These are phyloP conservation scores for Calliopsis andreniformis DNA, from an alignment of 1,140 invertebrate genomes.

Conservation along the genomic window DNA sequence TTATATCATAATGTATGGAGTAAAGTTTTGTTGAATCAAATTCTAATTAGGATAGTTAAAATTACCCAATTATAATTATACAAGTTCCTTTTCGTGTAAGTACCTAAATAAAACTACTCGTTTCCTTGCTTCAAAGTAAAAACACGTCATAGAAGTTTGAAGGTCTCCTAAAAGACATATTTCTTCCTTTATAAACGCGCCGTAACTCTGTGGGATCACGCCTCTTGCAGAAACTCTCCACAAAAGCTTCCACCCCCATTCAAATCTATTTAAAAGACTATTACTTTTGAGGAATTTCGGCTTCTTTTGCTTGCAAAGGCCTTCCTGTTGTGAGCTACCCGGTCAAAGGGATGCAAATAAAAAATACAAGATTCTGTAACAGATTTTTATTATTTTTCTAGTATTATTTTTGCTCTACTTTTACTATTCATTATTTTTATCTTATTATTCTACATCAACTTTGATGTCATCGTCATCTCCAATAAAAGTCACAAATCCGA, in stretches of 20 bases:
- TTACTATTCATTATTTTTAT: no score
- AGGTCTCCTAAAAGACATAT: neutral
- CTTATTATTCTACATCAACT: neutral
- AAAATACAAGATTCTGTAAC: no score
- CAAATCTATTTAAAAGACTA: slow-evolving; percentile 7
- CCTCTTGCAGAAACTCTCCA: neutral
- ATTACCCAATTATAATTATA: no score
- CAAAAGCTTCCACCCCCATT: neutral
- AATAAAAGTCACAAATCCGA: neutral
- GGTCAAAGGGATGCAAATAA: neutral
- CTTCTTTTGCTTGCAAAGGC: neutral
- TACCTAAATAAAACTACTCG: no score
- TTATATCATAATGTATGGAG: no score
- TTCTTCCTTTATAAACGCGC: neutral
- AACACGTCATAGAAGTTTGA: neutral
- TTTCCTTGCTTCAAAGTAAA: no score
- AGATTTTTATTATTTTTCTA: no score
- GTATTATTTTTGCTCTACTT: no score
- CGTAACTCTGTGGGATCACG: neutral
- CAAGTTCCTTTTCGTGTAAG: no score
- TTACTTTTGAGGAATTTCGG: slow-evolving; percentile 1
- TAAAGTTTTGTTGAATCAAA: no score
- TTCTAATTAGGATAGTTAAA: no score
- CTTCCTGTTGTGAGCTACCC: neutral
- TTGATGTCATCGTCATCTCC: neutral